Evolutionary conservation across 2,797 vertebrate genomes (phyloP).

Genomic region (Pampus argenteus): DNA sequence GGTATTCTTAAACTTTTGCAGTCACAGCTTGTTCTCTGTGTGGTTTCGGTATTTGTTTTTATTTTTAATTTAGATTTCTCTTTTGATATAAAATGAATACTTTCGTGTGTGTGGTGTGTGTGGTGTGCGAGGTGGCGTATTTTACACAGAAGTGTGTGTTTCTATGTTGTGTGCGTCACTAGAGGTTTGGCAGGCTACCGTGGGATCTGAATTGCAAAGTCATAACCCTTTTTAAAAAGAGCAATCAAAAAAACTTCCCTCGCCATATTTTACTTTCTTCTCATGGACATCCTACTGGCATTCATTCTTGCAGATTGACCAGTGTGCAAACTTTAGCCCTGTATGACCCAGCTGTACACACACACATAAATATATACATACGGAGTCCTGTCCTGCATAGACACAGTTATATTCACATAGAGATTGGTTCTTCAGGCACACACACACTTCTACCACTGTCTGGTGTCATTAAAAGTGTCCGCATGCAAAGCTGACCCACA

Average conservation of each 20-base stretch:
- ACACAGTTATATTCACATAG: constrained; percentile 39
- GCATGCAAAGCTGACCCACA: constrained; percentile 84
- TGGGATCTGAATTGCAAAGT: constrained; percentile 71
- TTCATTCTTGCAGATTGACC: constrained; percentile 48
- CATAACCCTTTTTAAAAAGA: constrained; percentile 73
- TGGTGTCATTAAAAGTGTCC: constrained; percentile 81
- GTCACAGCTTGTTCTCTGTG: constrained; percentile 41
- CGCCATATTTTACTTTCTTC: constrained; percentile 54
- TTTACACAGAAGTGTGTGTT: constrained; percentile 59
- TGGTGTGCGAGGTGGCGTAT: constrained; percentile 57
- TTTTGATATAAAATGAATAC: constrained; percentile 71
- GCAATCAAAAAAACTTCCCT: constrained; percentile 45
- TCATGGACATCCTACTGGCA: constrained; percentile 47
- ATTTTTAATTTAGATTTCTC: constrained; percentile 62
- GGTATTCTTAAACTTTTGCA: constrained; percentile 36
- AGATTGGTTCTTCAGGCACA: constrained; percentile 45
- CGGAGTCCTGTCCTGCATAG: constrained; percentile 21
- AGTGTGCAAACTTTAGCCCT: constrained; percentile 48
- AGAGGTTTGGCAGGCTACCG: constrained; percentile 81
- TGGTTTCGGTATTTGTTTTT: constrained; percentile 56
- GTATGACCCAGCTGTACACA: constrained; percentile 46
- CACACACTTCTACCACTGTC: constrained; percentile 72
- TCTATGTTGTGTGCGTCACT: constrained; percentile 80
- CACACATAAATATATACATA: constrained; percentile 43
- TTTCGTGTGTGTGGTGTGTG: constrained; percentile 45